Percentiles rank a stretch among this genome's conserved stretches.
These are phyloP conservation scores for Cantharis rustica DNA, from an alignment of 2,888 invertebrate genomes.

Conservation along the genomic window DNA sequence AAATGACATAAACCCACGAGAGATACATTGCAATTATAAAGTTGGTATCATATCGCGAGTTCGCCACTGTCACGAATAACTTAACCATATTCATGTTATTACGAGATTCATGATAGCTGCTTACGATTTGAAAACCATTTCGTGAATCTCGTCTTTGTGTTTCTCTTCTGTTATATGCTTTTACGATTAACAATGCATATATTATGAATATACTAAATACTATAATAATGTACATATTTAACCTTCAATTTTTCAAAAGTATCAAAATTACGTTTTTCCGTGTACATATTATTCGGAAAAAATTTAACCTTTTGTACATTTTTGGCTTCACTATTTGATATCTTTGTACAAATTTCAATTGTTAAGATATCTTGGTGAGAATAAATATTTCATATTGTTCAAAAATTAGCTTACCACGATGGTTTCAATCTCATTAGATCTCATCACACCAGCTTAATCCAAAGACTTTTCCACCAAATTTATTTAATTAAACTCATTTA, in stretches of 20 bases:
- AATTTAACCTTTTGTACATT: background rate
- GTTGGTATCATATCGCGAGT: constrained; percentile 26
- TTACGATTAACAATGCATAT: background rate
- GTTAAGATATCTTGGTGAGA: too few species aligned
- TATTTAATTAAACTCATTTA: too few species aligned
- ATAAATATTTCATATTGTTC: too few species aligned
- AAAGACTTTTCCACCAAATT: too few species aligned
- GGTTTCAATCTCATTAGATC: too few species aligned
- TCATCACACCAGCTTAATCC: too few species aligned
- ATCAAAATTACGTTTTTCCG: background rate
- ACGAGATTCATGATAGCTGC: constrained; percentile 37
- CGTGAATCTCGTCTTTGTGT: constrained; percentile 31
- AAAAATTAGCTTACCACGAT: too few species aligned
- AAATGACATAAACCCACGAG: constrained; percentile 33
- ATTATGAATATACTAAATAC: background rate
- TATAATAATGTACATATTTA: background rate
- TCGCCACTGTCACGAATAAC: constrained; percentile 39
- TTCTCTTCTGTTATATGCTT: constrained; percentile 18
- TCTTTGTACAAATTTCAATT: too few species aligned
- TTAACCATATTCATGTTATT: constrained; percentile 37
- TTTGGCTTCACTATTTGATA: too few species aligned
- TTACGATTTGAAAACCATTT: constrained; percentile 36
- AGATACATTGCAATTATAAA: constrained; percentile 20
- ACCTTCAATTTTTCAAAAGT: background rate
- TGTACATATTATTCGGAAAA: background rate